These are phyloP conservation scores for Atrina japonica DNA, from an alignment of 2,888 invertebrate species.

Conservation along the genomic window DNA sequence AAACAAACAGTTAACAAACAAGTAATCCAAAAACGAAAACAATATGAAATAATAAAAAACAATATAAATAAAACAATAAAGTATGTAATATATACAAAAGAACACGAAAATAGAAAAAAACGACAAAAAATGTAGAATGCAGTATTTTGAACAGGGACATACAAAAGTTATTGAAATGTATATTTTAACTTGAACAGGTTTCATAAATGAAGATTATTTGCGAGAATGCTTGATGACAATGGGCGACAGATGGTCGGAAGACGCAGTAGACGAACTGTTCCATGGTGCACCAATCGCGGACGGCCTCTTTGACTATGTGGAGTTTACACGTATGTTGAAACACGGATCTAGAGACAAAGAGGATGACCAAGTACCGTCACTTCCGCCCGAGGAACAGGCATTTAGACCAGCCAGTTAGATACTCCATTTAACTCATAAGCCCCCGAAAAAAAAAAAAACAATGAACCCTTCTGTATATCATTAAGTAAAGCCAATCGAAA, in stretches of 20 bases:
- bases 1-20: too few species aligned
- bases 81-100: too few species aligned
- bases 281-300: constrained; percentile 76
- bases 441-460: too few species aligned
- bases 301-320: constrained; percentile 76
- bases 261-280: constrained; percentile 79
- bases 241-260: constrained; percentile 80
- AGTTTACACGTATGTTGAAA: constrained; percentile 78
- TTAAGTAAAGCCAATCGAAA: too few species aligned
- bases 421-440: too few species aligned
- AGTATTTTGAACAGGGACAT: background rate
- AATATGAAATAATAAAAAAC: too few species aligned
- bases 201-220: constrained; percentile 73
- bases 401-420: constrained; percentile 37
- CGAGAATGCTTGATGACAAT: constrained; percentile 78
- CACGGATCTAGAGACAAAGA: constrained; percentile 77
- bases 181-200: constrained; percentile 51
- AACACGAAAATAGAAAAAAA: background rate
- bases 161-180: background rate
- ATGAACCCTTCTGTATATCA: too few species aligned
- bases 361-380: constrained; percentile 60
- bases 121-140: background rate
- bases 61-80: too few species aligned
- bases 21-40: too few species aligned
- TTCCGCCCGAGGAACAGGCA: constrained; percentile 39